phyloP scores from a whole-genome alignment of 2,113 vertebrate genomes.

The Gopherus evgoodei region DNA sequence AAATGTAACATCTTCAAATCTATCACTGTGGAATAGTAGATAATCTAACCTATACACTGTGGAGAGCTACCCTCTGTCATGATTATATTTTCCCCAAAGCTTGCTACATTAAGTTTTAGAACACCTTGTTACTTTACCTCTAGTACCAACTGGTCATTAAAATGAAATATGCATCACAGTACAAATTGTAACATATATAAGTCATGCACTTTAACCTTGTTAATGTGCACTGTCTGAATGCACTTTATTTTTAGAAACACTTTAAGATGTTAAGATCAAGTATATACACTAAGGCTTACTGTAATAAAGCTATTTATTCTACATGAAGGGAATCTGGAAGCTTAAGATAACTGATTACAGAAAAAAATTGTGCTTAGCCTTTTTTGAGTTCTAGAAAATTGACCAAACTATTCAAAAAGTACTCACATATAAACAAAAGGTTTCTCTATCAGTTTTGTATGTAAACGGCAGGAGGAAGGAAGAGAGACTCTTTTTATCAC shows the following conservation, averaged over 20 bases:
- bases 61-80: neutral
- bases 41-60: neutral
- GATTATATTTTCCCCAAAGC: conserved; percentile 11
- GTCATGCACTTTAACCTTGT: conserved; percentile 27
- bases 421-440: neutral
- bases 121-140: neutral
- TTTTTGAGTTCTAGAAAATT: neutral
- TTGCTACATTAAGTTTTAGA: neutral
- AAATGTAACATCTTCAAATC: conserved; percentile 4
- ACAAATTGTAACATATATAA: neutral
- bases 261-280: neutral
- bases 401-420: neutral
- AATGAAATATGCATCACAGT: conserved; percentile 39
- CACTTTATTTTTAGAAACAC: conserved; percentile 14
- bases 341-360: conserved; percentile 37
- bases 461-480: neutral
- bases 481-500: neutral
- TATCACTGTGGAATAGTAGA: conserved; percentile 5
- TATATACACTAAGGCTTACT: neutral
- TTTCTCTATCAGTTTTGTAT: neutral
- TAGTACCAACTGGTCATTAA: neutral
- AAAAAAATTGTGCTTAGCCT: conserved; percentile 34
- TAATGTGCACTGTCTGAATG: conserved; percentile 23
- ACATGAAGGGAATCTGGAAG: conserved; percentile 1
- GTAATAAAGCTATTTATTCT: neutral